Evolutionary conservation across 2,888 invertebrate genomes (phyloP).

Genomic region (Glyphotaelius pellucidus): DNA sequence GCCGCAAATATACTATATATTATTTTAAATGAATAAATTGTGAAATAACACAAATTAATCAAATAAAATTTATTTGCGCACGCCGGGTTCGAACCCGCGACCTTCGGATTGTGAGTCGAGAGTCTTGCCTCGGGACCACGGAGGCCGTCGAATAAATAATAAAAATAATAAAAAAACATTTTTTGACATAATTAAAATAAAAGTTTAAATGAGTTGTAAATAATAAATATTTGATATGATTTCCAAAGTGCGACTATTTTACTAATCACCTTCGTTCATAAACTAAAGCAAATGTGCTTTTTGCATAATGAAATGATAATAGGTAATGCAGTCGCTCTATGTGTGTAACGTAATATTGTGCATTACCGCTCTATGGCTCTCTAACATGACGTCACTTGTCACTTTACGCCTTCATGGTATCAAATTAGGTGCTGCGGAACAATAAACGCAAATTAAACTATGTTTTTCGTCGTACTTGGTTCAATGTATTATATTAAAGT

Average conservation of each 20-base stretch:
- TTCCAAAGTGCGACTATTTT: neutral
- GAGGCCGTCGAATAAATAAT: too few species aligned
- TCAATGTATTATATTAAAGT: neutral
- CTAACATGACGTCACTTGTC: neutral
- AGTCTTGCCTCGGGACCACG: too few species aligned
- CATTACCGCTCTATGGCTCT: neutral
- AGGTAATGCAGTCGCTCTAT: neutral
- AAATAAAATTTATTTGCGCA: too few species aligned
- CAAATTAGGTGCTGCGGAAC: neutral
- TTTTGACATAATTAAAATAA: too few species aligned
- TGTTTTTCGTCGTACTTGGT: neutral
- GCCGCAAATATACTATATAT: too few species aligned
- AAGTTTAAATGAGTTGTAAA: too few species aligned
- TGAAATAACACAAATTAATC: too few species aligned
- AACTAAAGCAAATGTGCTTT: neutral
- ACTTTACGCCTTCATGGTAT: neutral
- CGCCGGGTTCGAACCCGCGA: too few species aligned
- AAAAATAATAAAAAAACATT: too few species aligned
- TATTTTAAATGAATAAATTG: too few species aligned
- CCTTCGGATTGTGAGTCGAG: too few species aligned
- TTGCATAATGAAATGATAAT: neutral
- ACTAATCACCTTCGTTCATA: neutral
- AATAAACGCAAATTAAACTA: neutral
- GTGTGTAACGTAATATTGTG: neutral
- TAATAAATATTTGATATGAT: neutral